Evolutionary conservation across 1,140 invertebrate genomes (phyloP).

Genomic region (Lamellibrachia luymesi): DNA sequence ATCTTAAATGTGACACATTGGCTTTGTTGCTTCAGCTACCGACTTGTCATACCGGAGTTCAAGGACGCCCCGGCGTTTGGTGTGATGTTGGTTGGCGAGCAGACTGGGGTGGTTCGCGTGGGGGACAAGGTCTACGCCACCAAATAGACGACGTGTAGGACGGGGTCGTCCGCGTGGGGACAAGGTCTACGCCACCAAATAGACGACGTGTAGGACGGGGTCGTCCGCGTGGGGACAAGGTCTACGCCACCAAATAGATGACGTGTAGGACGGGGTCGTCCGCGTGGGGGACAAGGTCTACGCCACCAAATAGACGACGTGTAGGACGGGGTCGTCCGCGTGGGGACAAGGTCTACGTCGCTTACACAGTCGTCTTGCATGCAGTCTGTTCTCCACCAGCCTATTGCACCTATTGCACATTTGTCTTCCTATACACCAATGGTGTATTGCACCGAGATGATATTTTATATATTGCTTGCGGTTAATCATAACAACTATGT

Average conservation of each 20-base stretch:
- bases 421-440: neutral
- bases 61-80: conserved; percentile 10
- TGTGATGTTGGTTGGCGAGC: neutral
- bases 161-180: neutral
- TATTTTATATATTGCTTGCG: neutral
- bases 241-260: neutral
- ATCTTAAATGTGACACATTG: neutral
- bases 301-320: neutral
- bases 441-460: neutral
- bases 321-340: neutral
- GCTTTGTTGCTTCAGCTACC: neutral
- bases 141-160: neutral
- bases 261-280: neutral
- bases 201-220: neutral
- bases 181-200: neutral
- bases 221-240: neutral
- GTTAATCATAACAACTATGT: neutral
- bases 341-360: no score
- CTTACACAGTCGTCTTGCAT: neutral
- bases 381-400: neutral
- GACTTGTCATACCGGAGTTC: neutral
- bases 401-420: neutral
- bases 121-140: conserved; percentile 12
- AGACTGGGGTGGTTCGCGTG: neutral
- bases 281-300: neutral